Conservation (phyloP, 1,140 invertebrate genomes). For the Paralvinella palmiformis region DNA sequence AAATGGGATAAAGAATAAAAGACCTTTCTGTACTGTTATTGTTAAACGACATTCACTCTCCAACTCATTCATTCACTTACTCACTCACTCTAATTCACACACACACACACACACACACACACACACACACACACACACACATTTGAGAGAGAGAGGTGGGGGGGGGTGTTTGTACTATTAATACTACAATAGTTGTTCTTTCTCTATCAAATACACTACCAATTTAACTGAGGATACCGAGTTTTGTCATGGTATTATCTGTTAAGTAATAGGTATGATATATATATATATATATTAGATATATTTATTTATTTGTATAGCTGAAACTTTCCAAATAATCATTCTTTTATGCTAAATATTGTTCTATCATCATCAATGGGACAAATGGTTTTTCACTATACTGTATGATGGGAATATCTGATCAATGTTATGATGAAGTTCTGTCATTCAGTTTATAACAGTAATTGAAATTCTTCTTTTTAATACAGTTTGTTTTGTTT, state of each 20-base stretch:
- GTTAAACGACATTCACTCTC: background rate
- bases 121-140: slow-evolving; percentile 13
- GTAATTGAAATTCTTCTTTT: too few species aligned
- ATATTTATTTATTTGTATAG: slow-evolving; percentile 1
- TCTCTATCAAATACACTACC: background rate
- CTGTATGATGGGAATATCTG: too few species aligned
- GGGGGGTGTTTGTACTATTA: background rate
- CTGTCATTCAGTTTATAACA: too few species aligned
- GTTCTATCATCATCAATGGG: too few species aligned
- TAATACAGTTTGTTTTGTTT: too few species aligned
- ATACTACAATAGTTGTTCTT: background rate
- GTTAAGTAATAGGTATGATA: background rate
- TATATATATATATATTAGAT: slow-evolving; percentile 7
- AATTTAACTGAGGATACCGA: background rate
- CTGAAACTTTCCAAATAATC: too few species aligned
- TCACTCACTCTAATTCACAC: slow-evolving; percentile 2
- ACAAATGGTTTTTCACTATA: too few species aligned
- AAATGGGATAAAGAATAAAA: too few species aligned
- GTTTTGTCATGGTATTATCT: background rate
- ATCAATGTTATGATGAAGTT: too few species aligned
- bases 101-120: slow-evolving; percentile 15
- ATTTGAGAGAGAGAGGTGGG: background rate
- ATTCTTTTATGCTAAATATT: too few species aligned
- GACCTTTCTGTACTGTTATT: too few species aligned
- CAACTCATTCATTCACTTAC: background rate